These are phyloP conservation scores for Trypoxylus dichotomus DNA, from an alignment of 1,140 invertebrate species.

Conservation along the genomic window DNA sequence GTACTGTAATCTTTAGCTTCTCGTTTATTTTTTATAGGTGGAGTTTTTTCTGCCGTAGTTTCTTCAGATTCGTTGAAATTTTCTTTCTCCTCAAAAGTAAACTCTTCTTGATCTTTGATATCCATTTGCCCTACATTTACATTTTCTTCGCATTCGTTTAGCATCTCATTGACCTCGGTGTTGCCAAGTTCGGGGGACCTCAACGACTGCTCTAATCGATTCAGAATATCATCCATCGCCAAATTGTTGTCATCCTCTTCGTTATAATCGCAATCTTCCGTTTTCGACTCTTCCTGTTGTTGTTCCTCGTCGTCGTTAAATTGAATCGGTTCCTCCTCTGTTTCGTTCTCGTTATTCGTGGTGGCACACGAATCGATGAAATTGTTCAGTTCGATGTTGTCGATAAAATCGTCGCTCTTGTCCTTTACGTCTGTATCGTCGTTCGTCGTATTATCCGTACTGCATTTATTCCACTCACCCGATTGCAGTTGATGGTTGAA, in stretches of 20 bases:
- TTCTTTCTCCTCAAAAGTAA: slow-evolving; percentile 23
- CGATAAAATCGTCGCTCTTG: slow-evolving; percentile 37
- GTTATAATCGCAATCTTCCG: slow-evolving; percentile 56
- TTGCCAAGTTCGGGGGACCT: slow-evolving; percentile 57
- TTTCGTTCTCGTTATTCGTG: slow-evolving; percentile 35
- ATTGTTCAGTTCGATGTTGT: slow-evolving; percentile 42
- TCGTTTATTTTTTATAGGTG: slow-evolving; percentile 10
- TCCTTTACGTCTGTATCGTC: slow-evolving; percentile 35
- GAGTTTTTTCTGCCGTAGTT: slow-evolving; percentile 27
- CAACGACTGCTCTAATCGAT: slow-evolving; percentile 59
- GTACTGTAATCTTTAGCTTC: slow-evolving; percentile 34
- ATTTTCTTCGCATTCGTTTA: slow-evolving; percentile 15
- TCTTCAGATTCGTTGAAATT: not conserved
- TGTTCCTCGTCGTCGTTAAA: slow-evolving; percentile 28
- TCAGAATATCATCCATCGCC: slow-evolving; percentile 62
- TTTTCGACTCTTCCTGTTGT: slow-evolving; percentile 34
- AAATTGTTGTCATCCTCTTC: slow-evolving; percentile 64
- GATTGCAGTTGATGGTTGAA: slow-evolving; percentile 55
- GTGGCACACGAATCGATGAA: slow-evolving; percentile 42
- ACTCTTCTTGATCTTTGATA: slow-evolving; percentile 22
- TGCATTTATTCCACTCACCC: slow-evolving; percentile 46
- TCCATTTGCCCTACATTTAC: slow-evolving; percentile 33
- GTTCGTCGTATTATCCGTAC: slow-evolving; percentile 8
- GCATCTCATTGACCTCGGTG: slow-evolving; percentile 34
- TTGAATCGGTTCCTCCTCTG: slow-evolving; percentile 18